Evolutionary conservation across 2,797 vertebrate genomes (phyloP).

Genomic region (Hyperoplus lanceolatus): DNA sequence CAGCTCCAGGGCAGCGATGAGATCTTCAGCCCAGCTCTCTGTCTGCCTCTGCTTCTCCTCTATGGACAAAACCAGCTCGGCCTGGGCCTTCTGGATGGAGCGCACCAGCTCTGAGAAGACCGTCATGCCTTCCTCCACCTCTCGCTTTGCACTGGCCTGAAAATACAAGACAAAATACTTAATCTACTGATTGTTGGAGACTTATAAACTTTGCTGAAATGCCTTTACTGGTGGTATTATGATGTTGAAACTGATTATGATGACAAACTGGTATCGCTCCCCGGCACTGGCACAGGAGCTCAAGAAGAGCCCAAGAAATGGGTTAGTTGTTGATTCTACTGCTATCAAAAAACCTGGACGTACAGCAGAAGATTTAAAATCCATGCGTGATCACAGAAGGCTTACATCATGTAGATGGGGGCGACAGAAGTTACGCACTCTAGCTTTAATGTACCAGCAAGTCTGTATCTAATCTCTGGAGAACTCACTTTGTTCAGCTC

Average conservation of each 20-base stretch:
- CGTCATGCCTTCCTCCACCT: slow-evolving; percentile 81
- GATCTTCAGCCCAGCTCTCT: slow-evolving; percentile 72
- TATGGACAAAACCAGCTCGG: slow-evolving; percentile 76
- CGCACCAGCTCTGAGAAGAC: slow-evolving; percentile 84
- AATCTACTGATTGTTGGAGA: neutral
- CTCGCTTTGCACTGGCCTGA: slow-evolving; percentile 79
- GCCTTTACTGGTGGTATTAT: no score
- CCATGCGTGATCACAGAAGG: no score
- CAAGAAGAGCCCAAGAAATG: no score
- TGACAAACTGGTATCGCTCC: no score
- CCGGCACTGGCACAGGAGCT: no score
- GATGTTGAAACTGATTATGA: neutral
- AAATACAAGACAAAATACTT: neutral
- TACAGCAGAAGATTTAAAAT: no score
- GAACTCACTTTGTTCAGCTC: slow-evolving; percentile 83
- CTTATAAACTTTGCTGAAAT: neutral
- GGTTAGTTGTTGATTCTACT: no score
- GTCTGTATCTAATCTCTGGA: neutral
- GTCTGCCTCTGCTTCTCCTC: slow-evolving; percentile 83
- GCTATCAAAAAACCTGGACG: no score
- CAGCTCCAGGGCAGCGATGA: slow-evolving; percentile 77
- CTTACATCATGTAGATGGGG: no score
- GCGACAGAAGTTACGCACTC: neutral
- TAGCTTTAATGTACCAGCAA: no score
- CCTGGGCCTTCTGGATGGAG: slow-evolving; percentile 82